Conservation (phyloP, 1,140 invertebrate species). For the Eupeodes corollae region DNA sequence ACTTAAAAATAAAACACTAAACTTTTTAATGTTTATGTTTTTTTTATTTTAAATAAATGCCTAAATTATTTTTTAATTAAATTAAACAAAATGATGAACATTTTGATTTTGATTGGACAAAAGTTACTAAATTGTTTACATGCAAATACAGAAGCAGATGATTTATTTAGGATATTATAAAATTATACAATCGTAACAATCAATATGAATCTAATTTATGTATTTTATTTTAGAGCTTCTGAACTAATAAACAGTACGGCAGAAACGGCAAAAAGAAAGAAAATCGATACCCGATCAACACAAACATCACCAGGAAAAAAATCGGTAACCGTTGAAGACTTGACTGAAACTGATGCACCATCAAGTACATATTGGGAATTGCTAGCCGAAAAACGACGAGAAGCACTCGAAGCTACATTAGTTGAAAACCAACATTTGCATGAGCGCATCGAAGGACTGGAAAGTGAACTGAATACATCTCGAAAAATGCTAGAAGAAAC, state of each 20-base stretch:
- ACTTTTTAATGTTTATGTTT: too few species aligned
- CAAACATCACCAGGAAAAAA: slow-evolving; percentile 10
- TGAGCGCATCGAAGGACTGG: slow-evolving; percentile 40
- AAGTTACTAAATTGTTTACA: too few species aligned
- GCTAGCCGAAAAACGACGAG: slow-evolving; percentile 47
- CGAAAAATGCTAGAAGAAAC: slow-evolving; percentile 51
- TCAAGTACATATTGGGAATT: slow-evolving; percentile 52
- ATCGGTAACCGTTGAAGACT: slow-evolving; percentile 38
- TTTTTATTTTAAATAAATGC: too few species aligned
- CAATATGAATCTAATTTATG: background rate
- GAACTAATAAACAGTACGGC: background rate
- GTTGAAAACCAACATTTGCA: slow-evolving; percentile 45
- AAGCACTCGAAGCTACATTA: slow-evolving; percentile 46
- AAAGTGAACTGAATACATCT: slow-evolving; percentile 48
- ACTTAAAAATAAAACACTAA: too few species aligned
- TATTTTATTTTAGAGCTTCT: background rate
- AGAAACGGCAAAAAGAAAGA: slow-evolving; percentile 17
- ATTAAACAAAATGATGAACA: too few species aligned
- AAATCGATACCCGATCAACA: slow-evolving; percentile 26
- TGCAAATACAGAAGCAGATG: too few species aligned
- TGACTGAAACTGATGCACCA: slow-evolving; percentile 45
- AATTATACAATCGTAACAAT: background rate
- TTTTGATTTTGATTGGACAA: too few species aligned
- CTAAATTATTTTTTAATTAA: too few species aligned
- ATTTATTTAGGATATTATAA: too few species aligned